These are phyloP conservation scores for Oophaga pumilio DNA, from an alignment of 2,113 vertebrate genomes.

Conservation along the genomic window DNA sequence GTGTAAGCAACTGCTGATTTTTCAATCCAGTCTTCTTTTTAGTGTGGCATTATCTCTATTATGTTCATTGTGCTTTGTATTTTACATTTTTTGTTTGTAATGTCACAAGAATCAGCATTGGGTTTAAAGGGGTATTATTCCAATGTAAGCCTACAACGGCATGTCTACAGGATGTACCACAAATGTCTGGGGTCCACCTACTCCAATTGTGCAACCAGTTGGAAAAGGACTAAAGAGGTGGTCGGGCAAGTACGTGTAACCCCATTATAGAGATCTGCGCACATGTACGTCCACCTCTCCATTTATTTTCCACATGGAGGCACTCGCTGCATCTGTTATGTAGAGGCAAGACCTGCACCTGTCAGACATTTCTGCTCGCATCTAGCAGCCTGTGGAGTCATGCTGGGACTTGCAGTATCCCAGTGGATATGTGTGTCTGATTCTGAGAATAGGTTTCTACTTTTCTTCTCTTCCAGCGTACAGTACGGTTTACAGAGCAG, in stretches of 20 bases:
- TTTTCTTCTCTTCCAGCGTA: conserved; percentile 77
- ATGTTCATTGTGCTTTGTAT: background rate
- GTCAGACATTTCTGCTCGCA: background rate
- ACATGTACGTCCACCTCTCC: no score
- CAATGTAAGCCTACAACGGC: no score
- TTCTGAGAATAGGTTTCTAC: background rate
- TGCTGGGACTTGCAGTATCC: background rate
- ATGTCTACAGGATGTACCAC: no score
- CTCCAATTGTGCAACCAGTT: no score
- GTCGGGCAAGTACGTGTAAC: no score
- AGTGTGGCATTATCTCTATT: background rate
- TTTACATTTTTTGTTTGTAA: background rate
- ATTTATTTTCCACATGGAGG: no score
- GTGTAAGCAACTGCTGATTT: conserved; percentile 72
- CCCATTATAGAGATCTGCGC: no score
- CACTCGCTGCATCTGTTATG: no score
- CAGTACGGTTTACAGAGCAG: conserved; percentile 90
- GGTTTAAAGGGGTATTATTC: no score
- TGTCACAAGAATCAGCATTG: background rate
- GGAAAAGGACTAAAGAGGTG: no score
- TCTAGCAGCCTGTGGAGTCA: background rate
- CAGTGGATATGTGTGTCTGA: background rate
- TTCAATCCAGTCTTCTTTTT: background rate
- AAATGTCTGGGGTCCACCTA: no score
- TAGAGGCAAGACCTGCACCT: no score